Evolutionary conservation across 2,797 vertebrate species (phyloP).

Genomic region (Linurgus olivaceus): DNA sequence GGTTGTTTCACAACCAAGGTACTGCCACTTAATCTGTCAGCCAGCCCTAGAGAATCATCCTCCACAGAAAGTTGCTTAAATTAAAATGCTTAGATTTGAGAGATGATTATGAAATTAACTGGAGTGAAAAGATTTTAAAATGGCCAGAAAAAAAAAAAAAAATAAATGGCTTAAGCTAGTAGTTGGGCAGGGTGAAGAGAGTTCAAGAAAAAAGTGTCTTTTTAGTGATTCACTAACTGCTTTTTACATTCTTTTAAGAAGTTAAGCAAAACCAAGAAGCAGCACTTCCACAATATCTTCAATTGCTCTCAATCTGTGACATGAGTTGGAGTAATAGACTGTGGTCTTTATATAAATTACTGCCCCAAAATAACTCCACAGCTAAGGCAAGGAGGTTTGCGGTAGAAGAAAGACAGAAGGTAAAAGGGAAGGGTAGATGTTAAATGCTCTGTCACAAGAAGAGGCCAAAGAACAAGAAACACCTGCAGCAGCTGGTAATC

Average conservation of each 20-base stretch:
- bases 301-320: neutral
- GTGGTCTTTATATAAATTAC: neutral
- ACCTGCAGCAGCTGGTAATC: neutral
- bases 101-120: neutral
- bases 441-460: neutral
- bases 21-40: conserved; percentile 36
- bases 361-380: neutral
- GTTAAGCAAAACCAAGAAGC: neutral
- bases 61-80: conserved; percentile 8
- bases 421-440: neutral
- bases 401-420: neutral
- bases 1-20: conserved; percentile 31
- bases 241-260: neutral
- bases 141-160: neutral
- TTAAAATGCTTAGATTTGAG: neutral
- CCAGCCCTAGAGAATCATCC: conserved; percentile 1
- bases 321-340: neutral
- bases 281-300: neutral
- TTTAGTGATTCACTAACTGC: neutral
- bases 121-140: neutral
- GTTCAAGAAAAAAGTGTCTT: neutral
- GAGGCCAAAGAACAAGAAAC: neutral
- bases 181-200: neutral
- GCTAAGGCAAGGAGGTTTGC: neutral
- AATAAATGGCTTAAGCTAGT: neutral